These are phyloP conservation scores for Drosophila athabasca DNA, from an alignment of 1,140 invertebrate genomes.

Conservation along the genomic window DNA sequence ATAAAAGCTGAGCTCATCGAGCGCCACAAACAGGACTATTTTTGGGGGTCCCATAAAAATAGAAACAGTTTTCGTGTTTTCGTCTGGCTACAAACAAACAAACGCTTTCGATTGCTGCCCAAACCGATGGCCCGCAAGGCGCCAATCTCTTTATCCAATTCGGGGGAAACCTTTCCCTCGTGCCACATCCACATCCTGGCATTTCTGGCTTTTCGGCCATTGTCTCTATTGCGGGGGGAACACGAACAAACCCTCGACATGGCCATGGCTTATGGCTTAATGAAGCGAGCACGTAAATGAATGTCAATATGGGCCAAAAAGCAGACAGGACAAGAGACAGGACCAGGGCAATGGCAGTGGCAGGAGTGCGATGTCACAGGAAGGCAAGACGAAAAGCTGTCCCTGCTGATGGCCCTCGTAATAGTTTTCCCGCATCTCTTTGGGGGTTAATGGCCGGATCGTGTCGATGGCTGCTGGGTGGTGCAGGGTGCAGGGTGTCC, in stretches of 20 bases:
- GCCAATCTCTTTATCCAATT: slow-evolving; percentile 39
- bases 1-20: no score
- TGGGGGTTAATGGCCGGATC: slow-evolving; percentile 47
- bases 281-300: slow-evolving; percentile 71
- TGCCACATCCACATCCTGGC: background rate
- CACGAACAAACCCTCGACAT: slow-evolving; percentile 32
- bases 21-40: no score
- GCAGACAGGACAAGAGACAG: slow-evolving; percentile 9
- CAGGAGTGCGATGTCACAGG: slow-evolving; percentile 8
- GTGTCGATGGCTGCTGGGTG: slow-evolving; percentile 24
- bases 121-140: slow-evolving; percentile 21
- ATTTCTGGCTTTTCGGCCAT: slow-evolving; percentile 1
- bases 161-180: slow-evolving; percentile 22
- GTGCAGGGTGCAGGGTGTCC: slow-evolving; percentile 17
- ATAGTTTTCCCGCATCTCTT: slow-evolving; percentile 58
- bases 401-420: slow-evolving; percentile 39
- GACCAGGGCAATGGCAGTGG: background rate
- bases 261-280: slow-evolving; percentile 69
- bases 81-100: slow-evolving; percentile 6
- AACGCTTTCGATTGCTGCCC: slow-evolving; percentile 14
- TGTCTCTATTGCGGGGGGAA: slow-evolving; percentile 31
- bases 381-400: slow-evolving; percentile 34
- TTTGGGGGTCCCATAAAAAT: no score
- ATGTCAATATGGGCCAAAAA: slow-evolving; percentile 46
- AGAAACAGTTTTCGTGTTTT: background rate